Evolutionary conservation across 2,888 invertebrate genomes (phyloP).

Genomic region (Mycalesis mineus): DNA sequence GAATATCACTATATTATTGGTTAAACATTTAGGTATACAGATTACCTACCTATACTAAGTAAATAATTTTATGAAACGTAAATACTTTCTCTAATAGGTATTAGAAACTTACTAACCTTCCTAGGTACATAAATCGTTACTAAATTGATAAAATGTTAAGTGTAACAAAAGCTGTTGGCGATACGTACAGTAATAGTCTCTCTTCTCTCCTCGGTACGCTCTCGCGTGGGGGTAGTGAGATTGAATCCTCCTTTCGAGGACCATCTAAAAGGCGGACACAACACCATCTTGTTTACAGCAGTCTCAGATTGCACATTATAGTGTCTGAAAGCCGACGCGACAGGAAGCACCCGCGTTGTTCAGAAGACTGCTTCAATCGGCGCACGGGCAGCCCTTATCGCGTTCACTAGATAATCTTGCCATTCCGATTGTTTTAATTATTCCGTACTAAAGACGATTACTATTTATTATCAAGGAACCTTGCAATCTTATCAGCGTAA

Average conservation of each 20-base stretch:
- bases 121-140: too few relatives aligned
- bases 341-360: conserved; percentile 66
- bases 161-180: neutral
- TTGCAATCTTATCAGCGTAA: conserved; percentile 69
- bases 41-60: too few relatives aligned
- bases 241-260: conserved; percentile 61
- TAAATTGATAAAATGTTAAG: too few relatives aligned
- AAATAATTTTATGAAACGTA: too few relatives aligned
- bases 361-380: conserved; percentile 49
- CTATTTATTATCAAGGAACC: conserved; percentile 65
- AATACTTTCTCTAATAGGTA: too few relatives aligned
- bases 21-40: too few relatives aligned
- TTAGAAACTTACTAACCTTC: neutral
- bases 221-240: conserved; percentile 42
- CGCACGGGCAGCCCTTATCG: conserved; percentile 63
- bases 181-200: conserved; percentile 61
- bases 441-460: conserved; percentile 65
- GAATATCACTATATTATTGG: too few relatives aligned
- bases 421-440: conserved; percentile 75
- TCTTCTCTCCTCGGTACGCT: conserved; percentile 39
- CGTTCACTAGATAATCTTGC: conserved; percentile 62
- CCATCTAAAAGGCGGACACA: conserved; percentile 70
- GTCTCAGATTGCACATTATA: conserved; percentile 13
- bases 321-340: conserved; percentile 32
- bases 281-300: conserved; percentile 48